phyloP scores from a whole-genome alignment of 1,140 invertebrate species.

The Pachypeltis micranthus region DNA sequence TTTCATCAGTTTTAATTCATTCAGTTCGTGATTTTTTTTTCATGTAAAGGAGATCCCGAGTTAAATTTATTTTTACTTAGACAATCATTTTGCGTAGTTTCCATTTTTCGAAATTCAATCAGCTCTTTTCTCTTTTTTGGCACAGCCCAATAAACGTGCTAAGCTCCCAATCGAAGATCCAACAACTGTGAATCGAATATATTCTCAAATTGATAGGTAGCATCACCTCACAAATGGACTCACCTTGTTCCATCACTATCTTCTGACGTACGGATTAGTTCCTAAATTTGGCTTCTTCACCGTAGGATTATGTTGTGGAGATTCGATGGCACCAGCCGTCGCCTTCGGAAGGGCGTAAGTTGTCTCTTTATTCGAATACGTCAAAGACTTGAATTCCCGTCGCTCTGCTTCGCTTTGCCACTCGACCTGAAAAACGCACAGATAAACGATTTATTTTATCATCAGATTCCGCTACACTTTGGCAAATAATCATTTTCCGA shows the following conservation, averaged over 20 bases:
- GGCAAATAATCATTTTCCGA: not conserved
- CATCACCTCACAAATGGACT: not conserved
- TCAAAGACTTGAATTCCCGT: constrained; percentile 34
- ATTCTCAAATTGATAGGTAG: no score
- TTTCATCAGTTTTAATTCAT: no score
- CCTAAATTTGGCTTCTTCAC: not conserved
- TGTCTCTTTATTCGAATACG: constrained; percentile 18
- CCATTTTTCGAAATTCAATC: no score
- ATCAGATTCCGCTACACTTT: not conserved
- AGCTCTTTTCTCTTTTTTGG: no score
- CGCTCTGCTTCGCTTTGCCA: constrained; percentile 59
- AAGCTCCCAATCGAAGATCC: no score
- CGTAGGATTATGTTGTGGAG: not conserved
- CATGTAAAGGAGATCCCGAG: no score
- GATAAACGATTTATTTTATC: constrained; percentile 7
- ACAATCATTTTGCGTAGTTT: no score
- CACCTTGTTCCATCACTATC: not conserved
- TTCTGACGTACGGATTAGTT: not conserved
- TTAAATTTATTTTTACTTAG: no score
- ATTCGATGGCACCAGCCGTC: not conserved
- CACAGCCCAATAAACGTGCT: no score
- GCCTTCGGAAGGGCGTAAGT: constrained; percentile 7
- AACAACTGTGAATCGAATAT: no score
- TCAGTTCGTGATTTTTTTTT: no score
- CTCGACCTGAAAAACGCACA: constrained; percentile 40